Evolutionary conservation across 2,113 vertebrate genomes (phyloP).

Genomic region (Phalacrocorax aristotelis): DNA sequence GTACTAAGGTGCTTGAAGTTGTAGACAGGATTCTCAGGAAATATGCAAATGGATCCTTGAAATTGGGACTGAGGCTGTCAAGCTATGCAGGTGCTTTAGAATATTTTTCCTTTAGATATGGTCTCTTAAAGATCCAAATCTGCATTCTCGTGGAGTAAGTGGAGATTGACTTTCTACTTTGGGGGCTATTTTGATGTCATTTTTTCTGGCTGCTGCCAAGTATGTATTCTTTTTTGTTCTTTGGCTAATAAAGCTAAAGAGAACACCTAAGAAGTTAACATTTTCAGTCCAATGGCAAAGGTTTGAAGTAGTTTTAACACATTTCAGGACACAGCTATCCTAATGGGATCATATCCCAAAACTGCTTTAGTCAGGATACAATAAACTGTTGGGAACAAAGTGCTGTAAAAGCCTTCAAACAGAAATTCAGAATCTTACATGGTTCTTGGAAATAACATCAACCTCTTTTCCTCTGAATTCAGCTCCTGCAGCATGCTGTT

Average conservation of each 20-base stretch:
- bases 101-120: not conserved
- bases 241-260: not conserved
- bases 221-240: not conserved
- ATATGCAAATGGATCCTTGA: not conserved
- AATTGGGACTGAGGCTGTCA: not conserved
- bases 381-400: not conserved
- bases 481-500: not conserved
- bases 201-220: not conserved
- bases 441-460: not conserved
- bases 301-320: not conserved
- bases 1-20: not conserved
- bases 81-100: not conserved
- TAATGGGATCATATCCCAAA: not conserved
- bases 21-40: not conserved
- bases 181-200: not conserved
- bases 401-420: conserved; percentile 23
- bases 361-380: not conserved
- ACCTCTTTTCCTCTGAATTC: conserved; percentile 3
- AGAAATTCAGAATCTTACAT: not conserved
- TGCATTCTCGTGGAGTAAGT: not conserved
- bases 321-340: not conserved
- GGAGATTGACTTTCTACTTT: not conserved
- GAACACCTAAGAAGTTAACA: not conserved
- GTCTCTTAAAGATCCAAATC: not conserved
- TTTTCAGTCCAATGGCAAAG: not conserved